Evolutionary conservation across 2,888 invertebrate genomes (phyloP), one percentile per base, ranked within the genome.

Genomic region (Andrena flavipes): DNA sequence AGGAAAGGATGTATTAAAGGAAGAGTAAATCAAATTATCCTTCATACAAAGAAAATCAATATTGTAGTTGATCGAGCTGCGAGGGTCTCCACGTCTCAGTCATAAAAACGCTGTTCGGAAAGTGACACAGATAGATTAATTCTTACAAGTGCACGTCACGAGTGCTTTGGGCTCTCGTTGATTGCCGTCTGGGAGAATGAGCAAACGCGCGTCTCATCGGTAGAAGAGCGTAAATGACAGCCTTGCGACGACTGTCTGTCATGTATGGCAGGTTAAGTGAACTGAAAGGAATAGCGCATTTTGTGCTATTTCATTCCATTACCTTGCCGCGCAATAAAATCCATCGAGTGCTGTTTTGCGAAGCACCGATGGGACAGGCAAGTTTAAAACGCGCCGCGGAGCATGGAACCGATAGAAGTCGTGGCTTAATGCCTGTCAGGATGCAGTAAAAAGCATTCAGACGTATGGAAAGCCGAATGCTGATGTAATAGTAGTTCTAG

Each of bases 251-350:
- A 10, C 65, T n/a, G 51, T 29, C 48, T 75, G 49, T 70, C 35
- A 54, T 76, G 23, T 49, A 23, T 48, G 20, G 29, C 23, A n/a
- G 64, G 68, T 7, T 65, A 70, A 65, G 59, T 60, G 75, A 79
- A 76, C 65, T 42, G 69, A 76, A 70, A 70, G 49, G 23, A 70
- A 70, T 42, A 30, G 26, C 20, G 42, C 42, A 49, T 76, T 76
- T 70, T 42, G 1, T 70, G 64, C 64, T 64, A 69, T 79, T 80
- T 69, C 56, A 10, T 29, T 65, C 64, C 49, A 2, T 69, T 23
- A n/a, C 29, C 8, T n/a, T 10, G 6, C 29, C 10, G 35, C 20
- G 35, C 26, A 48, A 68, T 78, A 60, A 79, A 76, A 64, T 51
- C 3, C 35, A 51, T 76, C 51, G 64, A 75, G 62, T 2, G 33